A percentile compares a stretch with the other conserved stretches of the same genome.
phyloP scores from a whole-genome alignment of 2,113 vertebrate species.

The Rhinolophus ferrumequinum region DNA sequence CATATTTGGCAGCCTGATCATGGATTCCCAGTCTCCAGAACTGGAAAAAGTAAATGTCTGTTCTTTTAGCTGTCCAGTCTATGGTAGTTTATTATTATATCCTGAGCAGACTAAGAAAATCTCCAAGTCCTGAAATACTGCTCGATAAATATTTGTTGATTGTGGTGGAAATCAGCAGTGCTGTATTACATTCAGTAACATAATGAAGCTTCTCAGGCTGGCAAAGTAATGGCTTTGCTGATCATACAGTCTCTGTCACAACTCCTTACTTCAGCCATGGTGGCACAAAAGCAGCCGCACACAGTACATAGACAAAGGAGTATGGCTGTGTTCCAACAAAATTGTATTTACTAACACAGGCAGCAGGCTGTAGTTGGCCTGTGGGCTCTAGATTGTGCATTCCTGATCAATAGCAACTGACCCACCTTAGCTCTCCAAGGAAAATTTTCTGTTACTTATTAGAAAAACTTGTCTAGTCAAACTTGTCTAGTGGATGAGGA shows the following conservation, averaged over 20 bases:
- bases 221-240: not conserved
- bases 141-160: slow-evolving; percentile 13
- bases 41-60: not conserved
- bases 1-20: not conserved
- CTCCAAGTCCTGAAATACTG: not conserved
- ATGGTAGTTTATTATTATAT: not conserved
- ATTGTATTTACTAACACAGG: not conserved
- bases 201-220: not conserved
- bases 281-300: not conserved
- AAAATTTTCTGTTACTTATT: not conserved
- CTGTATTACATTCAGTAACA: not conserved
- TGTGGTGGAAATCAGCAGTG: not conserved
- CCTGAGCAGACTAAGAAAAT: not conserved
- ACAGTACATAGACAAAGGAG: not conserved
- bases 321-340: not conserved
- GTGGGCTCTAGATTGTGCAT: not conserved
- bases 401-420: not conserved
- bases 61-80: not conserved
- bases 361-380: not conserved
- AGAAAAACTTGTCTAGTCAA: not conserved
- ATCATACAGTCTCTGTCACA: not conserved
- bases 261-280: not conserved
- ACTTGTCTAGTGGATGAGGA: too few relatives aligned
- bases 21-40: not conserved
- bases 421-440: not conserved